These are phyloP conservation scores for Mechanitis messenoides DNA, from an alignment of 2,888 invertebrate species.

Conservation along the genomic window DNA sequence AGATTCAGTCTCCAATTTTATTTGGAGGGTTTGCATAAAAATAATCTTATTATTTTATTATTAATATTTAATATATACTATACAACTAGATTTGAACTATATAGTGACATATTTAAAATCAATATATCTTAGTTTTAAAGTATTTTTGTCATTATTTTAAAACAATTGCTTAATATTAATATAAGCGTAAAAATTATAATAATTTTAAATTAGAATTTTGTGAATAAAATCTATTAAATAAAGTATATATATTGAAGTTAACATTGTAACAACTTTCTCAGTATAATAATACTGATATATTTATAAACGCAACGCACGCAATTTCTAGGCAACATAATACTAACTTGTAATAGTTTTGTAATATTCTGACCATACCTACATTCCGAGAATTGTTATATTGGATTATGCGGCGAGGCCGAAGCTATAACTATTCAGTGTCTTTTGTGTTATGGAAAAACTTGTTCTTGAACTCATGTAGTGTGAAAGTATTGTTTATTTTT, in stretches of 20 bases:
- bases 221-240: too few relatives aligned
- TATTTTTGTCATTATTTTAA: too few relatives aligned
- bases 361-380: conserved; percentile 68
- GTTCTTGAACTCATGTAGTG: conserved; percentile 77
- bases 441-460: conserved; percentile 78
- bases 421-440: conserved; percentile 78
- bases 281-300: neutral
- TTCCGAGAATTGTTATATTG: conserved; percentile 75
- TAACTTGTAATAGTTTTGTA: conserved; percentile 27
- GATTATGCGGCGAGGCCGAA: conserved; percentile 74
- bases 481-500: conserved; percentile 76
- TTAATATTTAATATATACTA: neutral
- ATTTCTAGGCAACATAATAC: conserved; percentile 3
- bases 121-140: too few relatives aligned
- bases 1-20: conserved; percentile 77
- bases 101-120: too few relatives aligned
- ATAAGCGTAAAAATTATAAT: too few relatives aligned
- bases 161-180: too few relatives aligned
- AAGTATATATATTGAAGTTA: too few relatives aligned
- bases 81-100: neutral
- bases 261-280: too few relatives aligned
- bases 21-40: conserved; percentile 58
- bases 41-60: conserved; percentile 14
- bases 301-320: neutral
- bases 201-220: too few relatives aligned